These are phyloP conservation scores for Diuraphis noxia DNA, from an alignment of 1,140 invertebrate genomes.

Conservation along the genomic window DNA sequence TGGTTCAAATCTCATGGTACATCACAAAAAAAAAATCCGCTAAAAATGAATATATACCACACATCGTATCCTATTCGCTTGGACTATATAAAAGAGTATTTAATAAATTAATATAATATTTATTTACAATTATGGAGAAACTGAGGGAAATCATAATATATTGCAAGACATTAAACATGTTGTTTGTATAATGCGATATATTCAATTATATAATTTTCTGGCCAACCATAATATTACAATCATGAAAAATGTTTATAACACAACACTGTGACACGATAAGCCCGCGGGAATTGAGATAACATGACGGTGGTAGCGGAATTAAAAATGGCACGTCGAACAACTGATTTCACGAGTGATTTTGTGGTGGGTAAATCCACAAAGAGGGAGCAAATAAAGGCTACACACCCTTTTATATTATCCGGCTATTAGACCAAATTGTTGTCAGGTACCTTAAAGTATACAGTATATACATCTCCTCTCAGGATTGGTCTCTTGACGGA, in stretches of 20 bases:
- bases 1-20: no score
- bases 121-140: neutral
- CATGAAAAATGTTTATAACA: neutral
- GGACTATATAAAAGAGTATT: neutral
- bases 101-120: neutral
- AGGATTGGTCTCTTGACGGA: conserved; percentile 6
- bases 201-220: neutral
- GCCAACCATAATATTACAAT: neutral
- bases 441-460: neutral
- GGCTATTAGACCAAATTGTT: conserved; percentile 19
- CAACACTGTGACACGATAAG: neutral
- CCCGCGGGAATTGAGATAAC: neutral
- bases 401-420: conserved; percentile 14
- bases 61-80: neutral
- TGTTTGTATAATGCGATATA: neutral
- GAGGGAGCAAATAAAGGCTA: neutral
- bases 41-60: neutral
- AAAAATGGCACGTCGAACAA: conserved; percentile 19
- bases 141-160: neutral
- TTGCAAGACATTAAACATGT: neutral
- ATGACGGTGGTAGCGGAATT: neutral
- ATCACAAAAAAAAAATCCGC: neutral
- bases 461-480: neutral
- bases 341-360: conserved; percentile 17
- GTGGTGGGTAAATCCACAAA: neutral